Percentiles rank a stretch among this genome's conserved stretches.
Conservation (phyloP, 2,888 invertebrate species). For the Agriopis leucophaearia region DNA sequence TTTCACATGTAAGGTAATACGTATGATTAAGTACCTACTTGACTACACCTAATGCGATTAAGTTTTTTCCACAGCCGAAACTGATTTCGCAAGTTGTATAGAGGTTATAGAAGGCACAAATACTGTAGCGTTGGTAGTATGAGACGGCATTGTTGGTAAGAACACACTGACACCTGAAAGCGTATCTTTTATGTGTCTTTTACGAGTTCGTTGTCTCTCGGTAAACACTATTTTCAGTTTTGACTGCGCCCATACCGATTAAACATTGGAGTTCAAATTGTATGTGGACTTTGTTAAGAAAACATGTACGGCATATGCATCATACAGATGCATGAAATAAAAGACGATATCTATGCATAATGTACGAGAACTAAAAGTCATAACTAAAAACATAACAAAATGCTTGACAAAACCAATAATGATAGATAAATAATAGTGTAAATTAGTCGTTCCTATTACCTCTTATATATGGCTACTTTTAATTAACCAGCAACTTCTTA, state of each 20-base stretch:
- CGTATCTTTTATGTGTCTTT: slow-evolving; percentile 69
- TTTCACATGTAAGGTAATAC: slow-evolving; percentile 45
- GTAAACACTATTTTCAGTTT: slow-evolving; percentile 75
- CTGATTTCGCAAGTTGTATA: slow-evolving; percentile 41
- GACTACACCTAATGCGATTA: slow-evolving; percentile 36
- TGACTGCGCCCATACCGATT: slow-evolving; percentile 59
- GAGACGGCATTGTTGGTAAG: slow-evolving; percentile 40
- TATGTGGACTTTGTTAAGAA: slow-evolving; percentile 13
- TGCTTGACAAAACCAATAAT: no score
- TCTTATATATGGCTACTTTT: no score
- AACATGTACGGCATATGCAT: no score
- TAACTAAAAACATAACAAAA: no score
- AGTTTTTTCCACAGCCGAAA: slow-evolving; percentile 36
- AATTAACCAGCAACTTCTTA: no score
- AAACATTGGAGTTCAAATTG: slow-evolving; percentile 64
- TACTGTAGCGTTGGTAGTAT: slow-evolving; percentile 34
- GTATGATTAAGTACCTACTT: slow-evolving; percentile 32
- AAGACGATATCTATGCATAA: no score
- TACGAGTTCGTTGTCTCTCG: slow-evolving; percentile 84
- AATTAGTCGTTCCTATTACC: no score
- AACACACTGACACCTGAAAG: slow-evolving; percentile 53
- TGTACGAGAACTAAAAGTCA: no score
- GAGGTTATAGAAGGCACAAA: slow-evolving; percentile 20
- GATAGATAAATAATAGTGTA: no score
- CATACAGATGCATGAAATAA: no score